Conservation (phyloP, 1,140 invertebrate genomes). For the Drosophila rhopaloa region DNA sequence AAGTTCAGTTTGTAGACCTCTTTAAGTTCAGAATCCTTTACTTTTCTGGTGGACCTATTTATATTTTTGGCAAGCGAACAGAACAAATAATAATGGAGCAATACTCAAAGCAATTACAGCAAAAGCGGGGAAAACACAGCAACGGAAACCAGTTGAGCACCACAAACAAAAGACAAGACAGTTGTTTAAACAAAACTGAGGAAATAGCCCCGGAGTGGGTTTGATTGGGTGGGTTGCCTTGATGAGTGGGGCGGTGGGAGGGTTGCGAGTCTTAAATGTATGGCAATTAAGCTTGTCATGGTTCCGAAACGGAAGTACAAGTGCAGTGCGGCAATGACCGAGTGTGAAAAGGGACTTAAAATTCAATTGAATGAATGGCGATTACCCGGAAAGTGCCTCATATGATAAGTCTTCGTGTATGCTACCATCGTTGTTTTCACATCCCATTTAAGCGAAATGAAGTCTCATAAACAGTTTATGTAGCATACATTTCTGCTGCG, state of each 20-base stretch:
- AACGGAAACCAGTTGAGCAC: constrained; percentile 13
- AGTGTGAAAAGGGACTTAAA: constrained; percentile 43
- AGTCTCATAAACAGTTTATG: constrained; percentile 56
- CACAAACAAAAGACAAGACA: constrained; percentile 34
- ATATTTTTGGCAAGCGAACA: constrained; percentile 25
- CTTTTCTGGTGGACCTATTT: constrained; percentile 5
- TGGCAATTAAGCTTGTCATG: constrained; percentile 50
- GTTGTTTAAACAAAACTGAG: constrained; percentile 55
- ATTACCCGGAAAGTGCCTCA: neutral
- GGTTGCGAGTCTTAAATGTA: neutral
- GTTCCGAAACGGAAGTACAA: constrained; percentile 13
- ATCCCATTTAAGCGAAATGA: constrained; percentile 26
- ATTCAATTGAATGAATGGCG: constrained; percentile 24
- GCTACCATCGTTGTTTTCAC: neutral
- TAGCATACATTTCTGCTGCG: constrained; percentile 70
- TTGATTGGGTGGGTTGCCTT: constrained; percentile 22
- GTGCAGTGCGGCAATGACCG: constrained; percentile 32
- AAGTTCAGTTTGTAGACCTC: constrained; percentile 22
- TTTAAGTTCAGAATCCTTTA: constrained; percentile 26
- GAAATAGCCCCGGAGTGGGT: constrained; percentile 38
- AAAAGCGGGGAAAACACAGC: constrained; percentile 11
- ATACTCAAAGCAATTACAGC: constrained; percentile 42
- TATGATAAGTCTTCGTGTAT: neutral
- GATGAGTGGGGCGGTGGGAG: constrained; percentile 10
- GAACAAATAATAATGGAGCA: constrained; percentile 12